Conservation (phyloP, 53 echinoderm and acorn worm species). For the Temnopleurus reevesii region DNA sequence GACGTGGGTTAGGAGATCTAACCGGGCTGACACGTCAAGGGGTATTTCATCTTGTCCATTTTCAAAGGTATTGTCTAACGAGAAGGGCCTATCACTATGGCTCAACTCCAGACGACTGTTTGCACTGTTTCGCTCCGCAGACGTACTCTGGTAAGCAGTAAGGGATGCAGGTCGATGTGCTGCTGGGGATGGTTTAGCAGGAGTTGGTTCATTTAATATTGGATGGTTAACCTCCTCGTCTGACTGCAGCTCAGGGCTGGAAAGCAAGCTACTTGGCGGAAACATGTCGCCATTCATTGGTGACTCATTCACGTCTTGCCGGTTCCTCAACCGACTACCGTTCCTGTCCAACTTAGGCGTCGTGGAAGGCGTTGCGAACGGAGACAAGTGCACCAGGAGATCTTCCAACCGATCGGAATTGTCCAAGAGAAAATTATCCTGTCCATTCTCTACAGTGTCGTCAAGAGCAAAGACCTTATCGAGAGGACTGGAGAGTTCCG, state of each 20-base stretch:
- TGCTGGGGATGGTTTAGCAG: not conserved
- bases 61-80: constrained; percentile 51
- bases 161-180: not conserved
- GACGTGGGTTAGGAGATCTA: constrained; percentile 74
- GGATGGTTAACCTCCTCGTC: not conserved
- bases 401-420: constrained; percentile 65
- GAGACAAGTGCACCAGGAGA: constrained; percentile 82
- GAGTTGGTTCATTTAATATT: not conserved
- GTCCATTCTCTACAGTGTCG: constrained; percentile 29
- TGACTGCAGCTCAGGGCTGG: not conserved
- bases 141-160: constrained; percentile 16
- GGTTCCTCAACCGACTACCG: not conserved
- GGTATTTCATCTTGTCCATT: constrained; percentile 44
- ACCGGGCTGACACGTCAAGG: constrained; percentile 57
- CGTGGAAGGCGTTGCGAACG: constrained; percentile 69
- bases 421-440: constrained; percentile 58
- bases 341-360: constrained; percentile 66
- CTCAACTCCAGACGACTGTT: constrained; percentile 26
- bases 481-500: not conserved
- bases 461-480: constrained; percentile 50
- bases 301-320: not conserved
- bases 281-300: not conserved
- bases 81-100: constrained; percentile 48
- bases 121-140: constrained; percentile 51
- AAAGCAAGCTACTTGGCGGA: not conserved